Evolutionary conservation across 2,113 vertebrate species (phyloP).

Genomic region (Xenotilapia caudafasciata): DNA sequence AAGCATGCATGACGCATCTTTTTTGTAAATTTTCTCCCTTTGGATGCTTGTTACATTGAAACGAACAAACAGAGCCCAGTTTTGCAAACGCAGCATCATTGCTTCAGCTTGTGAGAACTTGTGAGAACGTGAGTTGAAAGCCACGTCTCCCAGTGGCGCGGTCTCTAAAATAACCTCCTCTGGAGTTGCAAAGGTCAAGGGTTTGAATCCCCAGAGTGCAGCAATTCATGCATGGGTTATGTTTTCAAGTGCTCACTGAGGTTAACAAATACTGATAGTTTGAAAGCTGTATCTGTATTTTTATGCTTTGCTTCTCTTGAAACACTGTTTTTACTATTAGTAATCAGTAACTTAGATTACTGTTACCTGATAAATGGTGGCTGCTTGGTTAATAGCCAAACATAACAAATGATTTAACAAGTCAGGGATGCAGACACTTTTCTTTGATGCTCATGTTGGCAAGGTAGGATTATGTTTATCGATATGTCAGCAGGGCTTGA

Average conservation of each 20-base stretch:
- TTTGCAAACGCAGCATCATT: background rate
- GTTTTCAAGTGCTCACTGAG: background rate
- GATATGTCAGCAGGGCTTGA: background rate
- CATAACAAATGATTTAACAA: background rate
- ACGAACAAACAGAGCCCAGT: background rate
- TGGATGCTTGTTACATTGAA: background rate
- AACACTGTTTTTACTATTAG: background rate
- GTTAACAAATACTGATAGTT: background rate
- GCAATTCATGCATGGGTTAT: background rate
- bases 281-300: background rate
- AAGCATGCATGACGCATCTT: background rate
- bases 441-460: background rate
- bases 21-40: background rate
- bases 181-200: background rate
- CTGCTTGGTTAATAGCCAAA: background rate
- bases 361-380: background rate
- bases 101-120: background rate
- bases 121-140: background rate
- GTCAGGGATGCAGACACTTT: background rate
- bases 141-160: background rate
- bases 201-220: background rate
- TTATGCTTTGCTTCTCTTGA: background rate
- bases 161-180: background rate
- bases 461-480: background rate
- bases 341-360: background rate